phyloP scores from a whole-genome alignment of 2,797 vertebrate genomes.

The Acanthiza pusilla region DNA sequence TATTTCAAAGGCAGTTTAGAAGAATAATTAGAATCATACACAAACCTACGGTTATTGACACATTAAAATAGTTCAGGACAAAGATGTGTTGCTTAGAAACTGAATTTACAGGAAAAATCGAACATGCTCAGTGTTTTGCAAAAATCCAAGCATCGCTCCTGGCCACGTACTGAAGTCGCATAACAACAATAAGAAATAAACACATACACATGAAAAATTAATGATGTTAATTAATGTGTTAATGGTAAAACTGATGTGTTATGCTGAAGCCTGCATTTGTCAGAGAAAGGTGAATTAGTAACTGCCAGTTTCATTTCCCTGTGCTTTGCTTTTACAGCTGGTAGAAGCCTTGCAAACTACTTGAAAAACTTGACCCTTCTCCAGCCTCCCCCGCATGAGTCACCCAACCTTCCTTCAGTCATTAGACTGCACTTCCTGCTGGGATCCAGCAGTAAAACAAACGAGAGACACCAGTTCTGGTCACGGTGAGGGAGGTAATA shows the following conservation, averaged over 20 bases:
- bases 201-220: neutral
- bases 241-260: neutral
- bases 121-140: neutral
- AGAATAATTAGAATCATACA: conserved; percentile 17
- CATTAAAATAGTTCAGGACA: conserved; percentile 40
- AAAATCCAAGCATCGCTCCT: neutral
- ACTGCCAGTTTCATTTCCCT: conserved; percentile 9
- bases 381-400: conserved; percentile 65
- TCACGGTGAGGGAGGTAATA: conserved; percentile 8
- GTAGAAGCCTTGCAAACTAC: conserved; percentile 48
- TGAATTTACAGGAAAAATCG: conserved; percentile 21
- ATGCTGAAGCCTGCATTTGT: conserved; percentile 12
- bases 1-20: conserved; percentile 25
- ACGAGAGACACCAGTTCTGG: conserved; percentile 38
- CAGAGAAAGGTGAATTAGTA: conserved; percentile 47
- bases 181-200: conserved; percentile 3
- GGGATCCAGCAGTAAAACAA: conserved; percentile 63
- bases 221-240: neutral
- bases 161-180: neutral
- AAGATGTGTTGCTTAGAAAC: conserved; percentile 48
- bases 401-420: conserved; percentile 62
- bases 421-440: conserved; percentile 64
- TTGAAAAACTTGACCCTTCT: conserved; percentile 70
- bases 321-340: conserved; percentile 64
- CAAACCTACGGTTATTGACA: conserved; percentile 34